Percentiles rank a stretch among this genome's conserved stretches.
Conservation (phyloP, 2,797 vertebrate species). For the Malacoctenus gilli region DNA sequence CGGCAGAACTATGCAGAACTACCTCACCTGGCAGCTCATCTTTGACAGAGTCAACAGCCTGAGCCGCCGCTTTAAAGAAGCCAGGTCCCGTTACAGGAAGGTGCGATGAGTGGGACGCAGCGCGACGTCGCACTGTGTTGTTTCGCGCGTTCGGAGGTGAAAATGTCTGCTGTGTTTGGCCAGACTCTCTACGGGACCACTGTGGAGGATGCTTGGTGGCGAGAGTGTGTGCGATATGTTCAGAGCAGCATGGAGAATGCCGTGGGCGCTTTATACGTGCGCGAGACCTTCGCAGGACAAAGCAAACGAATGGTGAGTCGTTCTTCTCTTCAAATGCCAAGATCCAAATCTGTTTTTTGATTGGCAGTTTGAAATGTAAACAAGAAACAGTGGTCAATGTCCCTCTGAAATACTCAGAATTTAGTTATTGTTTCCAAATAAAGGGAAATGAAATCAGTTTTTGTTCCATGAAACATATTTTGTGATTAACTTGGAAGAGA, state of each 20-base stretch:
- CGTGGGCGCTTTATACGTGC: slow-evolving; percentile 92
- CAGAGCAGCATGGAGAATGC: slow-evolving; percentile 97
- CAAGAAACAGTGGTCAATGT: too few relatives aligned
- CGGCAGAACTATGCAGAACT: slow-evolving; percentile 94
- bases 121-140: too few relatives aligned
- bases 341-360: too few relatives aligned
- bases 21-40: slow-evolving; percentile 92
- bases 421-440: too few relatives aligned
- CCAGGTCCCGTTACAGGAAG: slow-evolving; percentile 91
- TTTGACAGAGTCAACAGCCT: slow-evolving; percentile 89
- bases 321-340: too few relatives aligned
- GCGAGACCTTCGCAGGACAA: slow-evolving; percentile 89
- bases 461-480: too few relatives aligned
- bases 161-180: too few relatives aligned
- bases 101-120: slow-evolving; percentile 61
- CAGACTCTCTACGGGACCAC: slow-evolving; percentile 92
- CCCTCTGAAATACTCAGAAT: too few relatives aligned
- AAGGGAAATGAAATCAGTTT: too few relatives aligned
- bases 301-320: slow-evolving; percentile 91
- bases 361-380: too few relatives aligned
- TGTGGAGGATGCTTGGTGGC: slow-evolving; percentile 92
- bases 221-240: slow-evolving; percentile 93
- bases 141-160: too few relatives aligned
- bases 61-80: slow-evolving; percentile 92
- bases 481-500: too few relatives aligned